Base-by-base conservation (phyloP, 2,797 vertebrate species). In the Thalassophryne amazonica region DNA sequence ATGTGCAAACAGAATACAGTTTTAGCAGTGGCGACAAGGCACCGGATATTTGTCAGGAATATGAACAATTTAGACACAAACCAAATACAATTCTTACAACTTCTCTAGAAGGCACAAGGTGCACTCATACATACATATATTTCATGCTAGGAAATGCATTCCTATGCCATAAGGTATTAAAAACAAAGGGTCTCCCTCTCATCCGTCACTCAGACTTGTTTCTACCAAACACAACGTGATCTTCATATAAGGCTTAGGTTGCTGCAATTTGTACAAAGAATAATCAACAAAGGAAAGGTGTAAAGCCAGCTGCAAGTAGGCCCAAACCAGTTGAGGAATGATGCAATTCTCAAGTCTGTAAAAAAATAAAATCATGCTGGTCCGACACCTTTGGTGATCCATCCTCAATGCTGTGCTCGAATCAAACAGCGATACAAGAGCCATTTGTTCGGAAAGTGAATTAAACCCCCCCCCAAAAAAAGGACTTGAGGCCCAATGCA, bases 71-170 rank as follows among this genome's bases (percentile, higher is more conserved):
- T 45, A 52, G 63, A 76, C 76, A 69, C 43, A 25, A 69, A 74
- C 46, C 30, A 77, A 65, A 27, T 52, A 70, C 69, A 73, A 72
- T 4, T 31, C 31, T 36, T 62, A 67, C 65, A 65, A 57, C 41
- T 81, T 74, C 42, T 76, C 60, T 66, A 70, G 75, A 92, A 92
- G 90, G 91, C 90, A 92, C 91, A 69, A 67, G 61, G 80, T 86
- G 70, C 79, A 81, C 48, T 54, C 49, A 66, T 71, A 70, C 83
- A 75, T 73, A 76, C 70, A 63, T 59, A 41, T 57, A 58, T 58
- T 55, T 62, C 40, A 70, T 75, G 57, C 30, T 64, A 68, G 36
- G 50, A 83, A 60, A 63, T 69, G 51, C 54, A 65, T 64, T 67
- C 36, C 13, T 63, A 58, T 47, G 14, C 53, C 49, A n/a, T 61